A percentile compares a stretch with the other conserved stretches of the same genome.
These are phyloP conservation scores for Eulemur albifrons DNA, from an alignment of 2,797 vertebrate genomes.

Conservation along the genomic window DNA sequence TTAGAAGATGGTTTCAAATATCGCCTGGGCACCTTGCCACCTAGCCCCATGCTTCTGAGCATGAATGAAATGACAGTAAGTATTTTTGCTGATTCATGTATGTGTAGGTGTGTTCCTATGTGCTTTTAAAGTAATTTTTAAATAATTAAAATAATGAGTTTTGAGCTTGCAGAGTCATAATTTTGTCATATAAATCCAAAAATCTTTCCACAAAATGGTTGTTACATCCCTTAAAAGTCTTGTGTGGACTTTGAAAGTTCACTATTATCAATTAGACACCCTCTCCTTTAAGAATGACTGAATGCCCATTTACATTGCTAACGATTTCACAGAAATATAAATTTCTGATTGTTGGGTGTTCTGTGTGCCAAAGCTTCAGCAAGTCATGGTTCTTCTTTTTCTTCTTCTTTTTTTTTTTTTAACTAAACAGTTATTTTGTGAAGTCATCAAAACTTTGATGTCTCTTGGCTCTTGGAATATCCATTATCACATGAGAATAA, in stretches of 20 bases:
- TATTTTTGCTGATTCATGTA: not conserved
- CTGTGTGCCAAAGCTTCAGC: not conserved
- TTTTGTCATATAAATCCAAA: not conserved
- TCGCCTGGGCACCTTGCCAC: conserved; percentile 84
- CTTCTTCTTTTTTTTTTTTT: not conserved
- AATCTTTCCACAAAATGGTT: not conserved
- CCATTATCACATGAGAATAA: not conserved
- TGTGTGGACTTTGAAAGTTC: not conserved
- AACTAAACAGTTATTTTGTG: conserved; percentile 1
- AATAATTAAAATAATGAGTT: not conserved
- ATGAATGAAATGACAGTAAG: conserved; percentile 84
- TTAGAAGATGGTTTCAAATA: conserved; percentile 84
- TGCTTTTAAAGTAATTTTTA: not conserved
- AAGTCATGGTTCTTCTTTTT: not conserved
- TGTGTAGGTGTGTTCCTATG: not conserved
- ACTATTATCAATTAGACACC: not conserved
- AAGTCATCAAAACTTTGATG: not conserved
- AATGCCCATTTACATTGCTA: not conserved
- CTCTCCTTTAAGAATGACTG: not conserved
- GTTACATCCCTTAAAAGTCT: not conserved
- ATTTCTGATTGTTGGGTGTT: not conserved
- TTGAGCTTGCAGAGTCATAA: not conserved
- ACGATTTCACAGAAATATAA: not conserved
- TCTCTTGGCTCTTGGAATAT: not conserved
- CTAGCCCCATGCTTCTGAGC: conserved; percentile 81